A percentile compares a stretch with the other conserved stretches of the same genome.
These are phyloP conservation scores for Scyliorhinus canicula DNA, from an alignment of 2,797 vertebrate species.

Conservation along the genomic window DNA sequence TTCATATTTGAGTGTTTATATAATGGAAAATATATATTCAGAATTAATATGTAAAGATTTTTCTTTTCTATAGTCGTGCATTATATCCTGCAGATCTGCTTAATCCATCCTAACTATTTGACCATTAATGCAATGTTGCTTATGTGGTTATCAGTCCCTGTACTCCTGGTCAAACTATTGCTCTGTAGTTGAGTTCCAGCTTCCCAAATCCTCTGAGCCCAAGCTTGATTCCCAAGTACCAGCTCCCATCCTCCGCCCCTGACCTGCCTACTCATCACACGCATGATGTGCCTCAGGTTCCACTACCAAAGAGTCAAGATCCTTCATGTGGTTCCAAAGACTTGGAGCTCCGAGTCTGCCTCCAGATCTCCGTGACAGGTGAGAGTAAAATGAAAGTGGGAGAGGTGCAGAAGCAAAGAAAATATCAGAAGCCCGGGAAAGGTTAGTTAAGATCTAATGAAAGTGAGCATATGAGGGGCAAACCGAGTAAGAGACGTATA, in stretches of 20 bases:
- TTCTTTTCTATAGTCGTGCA: constrained; percentile 12
- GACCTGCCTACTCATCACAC: neutral
- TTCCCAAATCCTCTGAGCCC: constrained; percentile 6
- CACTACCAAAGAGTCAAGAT: neutral
- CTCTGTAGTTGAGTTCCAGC: neutral
- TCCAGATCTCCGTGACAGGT: neutral
- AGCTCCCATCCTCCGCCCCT: neutral
- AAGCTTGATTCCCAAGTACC: neutral
- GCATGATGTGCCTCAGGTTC: neutral
- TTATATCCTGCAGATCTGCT: constrained; percentile 22
- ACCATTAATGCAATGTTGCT: neutral
- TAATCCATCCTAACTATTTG: neutral
- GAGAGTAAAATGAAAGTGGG: neutral
- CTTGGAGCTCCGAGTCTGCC: neutral
- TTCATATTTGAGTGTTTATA: constrained; percentile 7
- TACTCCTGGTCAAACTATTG: neutral
- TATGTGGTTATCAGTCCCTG: neutral
- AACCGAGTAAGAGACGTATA: neutral
- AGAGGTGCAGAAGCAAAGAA: neutral
- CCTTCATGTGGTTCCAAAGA: neutral
- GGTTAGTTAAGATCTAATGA: neutral
- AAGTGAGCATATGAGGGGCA: neutral
- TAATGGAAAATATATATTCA: neutral
- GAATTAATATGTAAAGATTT: neutral
- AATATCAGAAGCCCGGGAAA: neutral